Evolutionary conservation across 2,797 vertebrate species (phyloP), one percentile per base, ranked within the genome.

Genomic region (Enteromius paludinosus): DNA sequence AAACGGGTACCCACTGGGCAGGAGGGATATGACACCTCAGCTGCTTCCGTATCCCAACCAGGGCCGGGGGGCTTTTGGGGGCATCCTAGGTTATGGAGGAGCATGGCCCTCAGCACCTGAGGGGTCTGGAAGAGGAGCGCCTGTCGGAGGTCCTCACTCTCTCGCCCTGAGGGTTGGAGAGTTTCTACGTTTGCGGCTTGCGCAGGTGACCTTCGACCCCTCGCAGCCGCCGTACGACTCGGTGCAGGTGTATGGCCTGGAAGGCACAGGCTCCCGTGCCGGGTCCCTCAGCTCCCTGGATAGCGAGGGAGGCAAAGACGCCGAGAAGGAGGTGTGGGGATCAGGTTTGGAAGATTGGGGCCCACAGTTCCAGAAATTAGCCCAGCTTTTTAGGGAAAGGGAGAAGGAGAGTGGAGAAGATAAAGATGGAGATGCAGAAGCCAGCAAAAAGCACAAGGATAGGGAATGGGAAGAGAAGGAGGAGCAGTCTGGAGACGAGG

Each of bases 221-320:
- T 91, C 95, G 0, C 95, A 96, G 89, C 97, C 97, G 0, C 97
- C 97, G 0, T 97, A 97, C 49, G 97, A 98, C 89, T 98, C 97
- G 0, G 96, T 98, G 90, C 97, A 98, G 91, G 96, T 98, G 86
- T 97, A 97, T 3, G 97, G 96, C 85, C 95, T 96, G 69, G 97
- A 97, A 89, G 97, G 97, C 70, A 94, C 93, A 25, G 97, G 96
- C 20, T 97, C 97, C n/a, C 92, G 96, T 14, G 96, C 96, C 0
- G 96, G 96, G 54, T 97, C 97, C 2, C 94, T 97, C 38, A 95
- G 96, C 89, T 97, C 96, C 0, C 91, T 95, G 12, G 94, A 96
- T 76, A 96, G 96, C 0, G 96, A 97, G 79, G 95, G 93, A 0
- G 95, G 95, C 3, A 94, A 95, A 20, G 91, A 94, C 69, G 90